Percentiles rank a stretch among this genome's conserved stretches.
Evolutionary conservation across 2,797 vertebrate species (phyloP).

Genomic region (Cygnus olor): DNA sequence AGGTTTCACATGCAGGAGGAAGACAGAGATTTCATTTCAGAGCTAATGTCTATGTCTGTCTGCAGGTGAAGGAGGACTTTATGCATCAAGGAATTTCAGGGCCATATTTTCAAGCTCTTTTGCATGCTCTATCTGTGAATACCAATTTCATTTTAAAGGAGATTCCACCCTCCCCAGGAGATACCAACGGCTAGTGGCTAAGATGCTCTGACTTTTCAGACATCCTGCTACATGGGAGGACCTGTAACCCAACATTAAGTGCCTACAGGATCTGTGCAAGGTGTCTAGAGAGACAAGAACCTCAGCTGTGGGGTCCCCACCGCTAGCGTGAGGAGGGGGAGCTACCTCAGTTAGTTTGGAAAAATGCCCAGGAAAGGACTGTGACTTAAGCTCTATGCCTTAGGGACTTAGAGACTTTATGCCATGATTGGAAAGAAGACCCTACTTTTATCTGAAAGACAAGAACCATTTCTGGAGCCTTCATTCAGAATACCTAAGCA

Average conservation of each 20-base stretch:
- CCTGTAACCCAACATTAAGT: background rate
- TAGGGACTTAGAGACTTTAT: background rate
- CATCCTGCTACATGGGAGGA: background rate
- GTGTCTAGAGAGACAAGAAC: background rate
- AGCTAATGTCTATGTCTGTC: background rate
- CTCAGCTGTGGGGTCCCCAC: background rate
- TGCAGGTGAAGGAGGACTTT: background rate
- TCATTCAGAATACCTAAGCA: background rate
- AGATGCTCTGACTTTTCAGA: background rate
- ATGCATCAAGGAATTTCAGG: accelerated
- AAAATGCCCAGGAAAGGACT: background rate
- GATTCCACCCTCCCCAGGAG: background rate
- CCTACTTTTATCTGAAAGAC: background rate
- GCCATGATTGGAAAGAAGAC: background rate
- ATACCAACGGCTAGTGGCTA: background rate
- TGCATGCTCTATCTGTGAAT: background rate
- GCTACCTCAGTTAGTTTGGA: background rate
- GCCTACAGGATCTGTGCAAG: background rate
- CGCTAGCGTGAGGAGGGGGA: background rate
- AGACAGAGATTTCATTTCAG: background rate
- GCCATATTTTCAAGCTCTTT: background rate
- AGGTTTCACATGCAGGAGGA: background rate
- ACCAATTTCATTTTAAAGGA: background rate
- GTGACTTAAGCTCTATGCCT: background rate
- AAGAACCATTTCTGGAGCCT: background rate